These are phyloP conservation scores for Megastigmus dorsalis DNA, from an alignment of 2,888 invertebrate species.

Conservation along the genomic window DNA sequence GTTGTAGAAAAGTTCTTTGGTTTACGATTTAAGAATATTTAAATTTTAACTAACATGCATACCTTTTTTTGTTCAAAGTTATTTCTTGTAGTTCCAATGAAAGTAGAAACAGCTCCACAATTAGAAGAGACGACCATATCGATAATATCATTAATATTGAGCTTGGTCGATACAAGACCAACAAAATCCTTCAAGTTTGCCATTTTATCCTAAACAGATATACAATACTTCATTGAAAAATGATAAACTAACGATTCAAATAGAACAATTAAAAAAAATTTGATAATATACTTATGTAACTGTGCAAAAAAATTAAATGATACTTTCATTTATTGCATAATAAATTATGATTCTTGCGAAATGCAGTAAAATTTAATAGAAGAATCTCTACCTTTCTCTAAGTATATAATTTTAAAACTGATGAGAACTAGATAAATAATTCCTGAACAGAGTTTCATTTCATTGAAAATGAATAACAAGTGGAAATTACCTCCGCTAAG, in stretches of 20 bases:
- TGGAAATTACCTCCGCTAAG: constrained; percentile 88
- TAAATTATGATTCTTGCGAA: not conserved
- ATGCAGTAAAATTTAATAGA: no score
- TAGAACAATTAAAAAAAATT: not conserved
- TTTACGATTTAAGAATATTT: no score
- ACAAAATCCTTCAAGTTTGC: constrained; percentile 80
- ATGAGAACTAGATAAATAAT: no score
- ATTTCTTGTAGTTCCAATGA: constrained; percentile 92
- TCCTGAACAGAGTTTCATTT: no score
- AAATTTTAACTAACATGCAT: no score
- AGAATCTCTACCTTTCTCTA: no score
- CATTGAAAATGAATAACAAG: not conserved
- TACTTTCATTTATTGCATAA: not conserved
- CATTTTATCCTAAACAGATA: constrained; percentile 69
- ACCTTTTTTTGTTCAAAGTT: constrained; percentile 88
- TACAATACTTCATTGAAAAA: no score
- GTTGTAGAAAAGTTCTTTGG: no score
- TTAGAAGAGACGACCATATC: constrained; percentile 81
- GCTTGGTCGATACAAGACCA: constrained; percentile 80
- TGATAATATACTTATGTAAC: not conserved
- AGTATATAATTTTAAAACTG: no score
- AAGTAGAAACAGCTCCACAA: constrained; percentile 92
- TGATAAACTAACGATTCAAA: no score
- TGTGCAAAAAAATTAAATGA: not conserved
- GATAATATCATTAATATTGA: constrained; percentile 82